Percentiles rank a stretch among this genome's conserved stretches.
These are phyloP conservation scores for Drosophila trapezifrons DNA, from an alignment of 1,140 invertebrate genomes.

Conservation along the genomic window DNA sequence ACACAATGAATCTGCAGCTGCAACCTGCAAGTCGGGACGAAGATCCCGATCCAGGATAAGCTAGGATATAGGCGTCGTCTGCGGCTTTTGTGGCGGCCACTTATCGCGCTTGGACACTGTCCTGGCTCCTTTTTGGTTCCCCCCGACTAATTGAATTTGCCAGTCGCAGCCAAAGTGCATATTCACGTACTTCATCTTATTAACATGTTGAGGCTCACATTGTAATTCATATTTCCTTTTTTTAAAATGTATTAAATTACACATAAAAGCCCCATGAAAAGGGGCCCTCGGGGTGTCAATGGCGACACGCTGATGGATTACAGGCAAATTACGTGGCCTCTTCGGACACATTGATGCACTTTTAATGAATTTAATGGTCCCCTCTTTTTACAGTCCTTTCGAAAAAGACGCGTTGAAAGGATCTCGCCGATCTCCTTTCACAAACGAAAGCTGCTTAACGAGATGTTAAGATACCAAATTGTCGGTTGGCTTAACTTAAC, in stretches of 20 bases:
- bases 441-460: conserved; percentile 36
- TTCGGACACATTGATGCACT: conserved; percentile 65
- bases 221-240: conserved; percentile 64
- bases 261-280: conserved; percentile 42
- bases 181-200: conserved; percentile 72
- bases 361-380: conserved; percentile 78
- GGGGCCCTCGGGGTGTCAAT: conserved; percentile 58
- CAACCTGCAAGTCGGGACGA: conserved; percentile 46
- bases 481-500: conserved; percentile 10
- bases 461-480: conserved; percentile 38
- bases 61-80: conserved; percentile 35
- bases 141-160: conserved; percentile 73
- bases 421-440: conserved; percentile 37
- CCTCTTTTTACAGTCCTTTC: conserved; percentile 2
- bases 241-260: conserved; percentile 23
- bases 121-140: conserved; percentile 2
- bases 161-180: conserved; percentile 37
- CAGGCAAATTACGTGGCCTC: conserved; percentile 64
- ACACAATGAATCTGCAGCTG: conserved; percentile 65
- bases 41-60: conserved; percentile 46
- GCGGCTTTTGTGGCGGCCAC: conserved; percentile 59
- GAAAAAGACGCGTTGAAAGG: conserved; percentile 44
- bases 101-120: conserved; percentile 61
- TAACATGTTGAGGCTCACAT: conserved; percentile 73
- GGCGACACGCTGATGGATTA: conserved; percentile 73